Base-by-base conservation (phyloP, 2,797 vertebrate species). In the Sebastes flavidus region DNA sequence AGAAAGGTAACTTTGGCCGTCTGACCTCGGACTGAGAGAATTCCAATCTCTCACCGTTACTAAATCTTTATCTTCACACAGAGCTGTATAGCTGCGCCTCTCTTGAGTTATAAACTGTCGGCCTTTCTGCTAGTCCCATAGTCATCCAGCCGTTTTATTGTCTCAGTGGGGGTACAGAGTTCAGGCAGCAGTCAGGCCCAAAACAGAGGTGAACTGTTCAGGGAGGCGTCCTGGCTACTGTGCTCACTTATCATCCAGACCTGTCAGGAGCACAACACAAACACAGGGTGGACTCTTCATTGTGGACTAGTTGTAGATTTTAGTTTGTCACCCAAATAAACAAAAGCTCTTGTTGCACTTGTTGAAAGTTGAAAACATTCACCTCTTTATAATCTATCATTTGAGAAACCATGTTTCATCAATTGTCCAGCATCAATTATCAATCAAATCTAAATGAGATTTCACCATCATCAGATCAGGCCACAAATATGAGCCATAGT, bases 121-220 rank as follows among this genome's bases (percentile, higher is more conserved):
- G 90, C 89, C 94, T 94, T 91, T 95, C 91, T 92, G 92, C 94
- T 89, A 81, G 90, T 93, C 90, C 88, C 84, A 83, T 88, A 92
- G 93, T 94, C 94, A 93, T 93, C 93, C 93, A 95, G 94, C 94
- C 93, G 78, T 95, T 96, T 96, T 95, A 96, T 95, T 96, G 95
- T 95, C 95, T 94, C 95, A 87, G 87, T 92, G 91, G 95, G 95
- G 93, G 91, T 74, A 89, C 83, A 88, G 93, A 86, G 95, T 95
- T 96, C 95, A 96, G 92, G 85, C 92, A 88, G 89, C 93, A 96
- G 95, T 95, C 95, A 94, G 83, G 81, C 81, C 81, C 72, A 67
- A 88, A 82, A 90, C 87, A 88, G 87, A 93, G 93, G 91, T 90
- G 89, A 94, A 92, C 90, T 92, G 87, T 92, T 93, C 81, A 85